Evolutionary conservation across 2,888 invertebrate genomes (phyloP).

Genomic region (Ditula angustiorana): DNA sequence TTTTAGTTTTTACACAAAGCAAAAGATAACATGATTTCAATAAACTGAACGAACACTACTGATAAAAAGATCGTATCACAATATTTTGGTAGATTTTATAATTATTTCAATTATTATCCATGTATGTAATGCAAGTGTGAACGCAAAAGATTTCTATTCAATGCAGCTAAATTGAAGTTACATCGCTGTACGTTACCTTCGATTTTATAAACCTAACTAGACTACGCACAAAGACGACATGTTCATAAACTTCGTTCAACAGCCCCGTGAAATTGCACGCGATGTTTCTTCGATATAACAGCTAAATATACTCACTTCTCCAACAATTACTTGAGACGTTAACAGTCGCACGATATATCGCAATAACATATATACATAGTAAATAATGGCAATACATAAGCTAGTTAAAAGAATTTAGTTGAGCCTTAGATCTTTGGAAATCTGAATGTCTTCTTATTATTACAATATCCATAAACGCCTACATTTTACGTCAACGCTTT

Average conservation of each 20-base stretch:
- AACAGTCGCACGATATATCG: constrained; percentile 45
- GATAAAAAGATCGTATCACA: constrained; percentile 64
- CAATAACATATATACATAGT: constrained; percentile 47
- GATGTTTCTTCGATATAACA: constrained; percentile 38
- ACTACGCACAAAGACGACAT: constrained; percentile 31
- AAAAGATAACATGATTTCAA: constrained; percentile 40
- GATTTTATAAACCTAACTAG: constrained; percentile 32
- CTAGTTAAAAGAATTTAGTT: constrained; percentile 76
- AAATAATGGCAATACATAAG: constrained; percentile 60
- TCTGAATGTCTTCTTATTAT: constrained; percentile 73
- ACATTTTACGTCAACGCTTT: constrained; percentile 73
- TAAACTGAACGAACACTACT: constrained; percentile 52
- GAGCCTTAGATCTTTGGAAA: constrained; percentile 84
- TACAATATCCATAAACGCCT: constrained; percentile 66
- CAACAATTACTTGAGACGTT: constrained; percentile 36
- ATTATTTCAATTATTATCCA: constrained; percentile 25
- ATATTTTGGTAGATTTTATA: constrained; percentile 56
- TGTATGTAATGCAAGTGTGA: constrained; percentile 19
- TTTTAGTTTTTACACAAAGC: background rate
- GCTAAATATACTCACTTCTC: constrained; percentile 32
- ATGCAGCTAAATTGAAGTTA: constrained; percentile 38
- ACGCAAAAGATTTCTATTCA: constrained; percentile 29
- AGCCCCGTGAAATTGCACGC: constrained; percentile 30
- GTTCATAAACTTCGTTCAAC: constrained; percentile 25
- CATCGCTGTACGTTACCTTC: constrained; percentile 32